Percentiles rank a stretch among this genome's conserved stretches.
These are phyloP conservation scores for Platalea minor DNA, from an alignment of 2,797 vertebrate species.

Conservation along the genomic window DNA sequence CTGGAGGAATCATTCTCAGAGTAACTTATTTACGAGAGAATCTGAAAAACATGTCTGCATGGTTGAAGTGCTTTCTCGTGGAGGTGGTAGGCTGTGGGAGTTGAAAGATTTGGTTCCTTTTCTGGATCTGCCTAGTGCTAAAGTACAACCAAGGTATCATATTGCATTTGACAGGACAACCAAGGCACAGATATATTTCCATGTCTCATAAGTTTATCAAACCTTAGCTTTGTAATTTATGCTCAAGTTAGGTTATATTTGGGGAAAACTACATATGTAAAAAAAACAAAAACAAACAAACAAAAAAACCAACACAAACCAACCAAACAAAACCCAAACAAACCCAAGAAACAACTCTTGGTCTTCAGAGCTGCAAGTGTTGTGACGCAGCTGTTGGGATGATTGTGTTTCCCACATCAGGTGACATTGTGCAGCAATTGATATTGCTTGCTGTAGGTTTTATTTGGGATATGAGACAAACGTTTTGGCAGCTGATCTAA, in stretches of 20 bases:
- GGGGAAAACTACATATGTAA: not conserved
- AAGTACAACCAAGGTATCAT: not conserved
- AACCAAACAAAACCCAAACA: not conserved
- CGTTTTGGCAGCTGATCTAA: not conserved
- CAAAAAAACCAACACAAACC: too few species aligned
- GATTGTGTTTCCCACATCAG: not conserved
- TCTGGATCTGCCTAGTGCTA: not conserved
- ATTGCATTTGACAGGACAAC: not conserved
- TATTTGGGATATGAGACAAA: conserved; percentile 25
- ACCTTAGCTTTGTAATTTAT: not conserved
- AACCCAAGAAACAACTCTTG: not conserved
- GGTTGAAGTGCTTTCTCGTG: not conserved
- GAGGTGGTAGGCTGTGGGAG: not conserved
- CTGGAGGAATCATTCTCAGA: not conserved
- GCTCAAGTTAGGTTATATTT: not conserved
- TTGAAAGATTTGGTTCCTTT: not conserved
- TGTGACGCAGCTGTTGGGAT: not conserved
- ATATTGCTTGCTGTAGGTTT: not conserved
- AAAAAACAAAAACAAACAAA: not conserved
- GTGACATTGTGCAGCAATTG: not conserved
- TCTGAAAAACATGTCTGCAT: not conserved
- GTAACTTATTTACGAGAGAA: not conserved
- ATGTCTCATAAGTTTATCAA: not conserved
- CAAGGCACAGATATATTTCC: not conserved
- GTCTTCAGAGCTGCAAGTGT: not conserved